Conservation (phyloP, 2,113 vertebrate genomes). For the Herpetotheres cachinnans region DNA sequence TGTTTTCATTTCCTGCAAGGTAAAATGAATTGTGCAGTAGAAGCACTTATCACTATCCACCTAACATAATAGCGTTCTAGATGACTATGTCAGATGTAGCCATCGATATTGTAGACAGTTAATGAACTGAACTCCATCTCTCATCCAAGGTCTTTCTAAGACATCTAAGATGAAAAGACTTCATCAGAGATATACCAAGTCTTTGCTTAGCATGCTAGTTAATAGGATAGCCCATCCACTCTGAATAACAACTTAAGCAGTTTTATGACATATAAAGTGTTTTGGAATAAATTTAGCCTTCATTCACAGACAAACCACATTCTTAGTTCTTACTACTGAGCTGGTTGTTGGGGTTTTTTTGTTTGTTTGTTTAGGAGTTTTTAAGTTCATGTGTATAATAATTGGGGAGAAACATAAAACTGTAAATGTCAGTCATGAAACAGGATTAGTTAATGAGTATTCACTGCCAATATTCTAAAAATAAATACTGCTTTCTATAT, state of each 20-base stretch:
- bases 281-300: not conserved
- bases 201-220: not conserved
- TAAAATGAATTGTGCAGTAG: not conserved
- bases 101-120: not conserved
- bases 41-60: not conserved
- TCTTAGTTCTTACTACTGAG: not conserved
- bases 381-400: not conserved
- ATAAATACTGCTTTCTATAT: not conserved
- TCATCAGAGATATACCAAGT: not conserved
- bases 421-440: not conserved
- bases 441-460: not conserved
- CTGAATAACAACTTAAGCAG: not conserved
- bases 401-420: not conserved
- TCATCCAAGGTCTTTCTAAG: not conserved
- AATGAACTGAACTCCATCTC: not conserved
- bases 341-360: accelerated
- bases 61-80: not conserved
- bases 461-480: not conserved
- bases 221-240: not conserved
- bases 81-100: not conserved
- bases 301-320: not conserved
- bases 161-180: not conserved
- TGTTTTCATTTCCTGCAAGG: not conserved
- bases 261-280: not conserved
- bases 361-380: accelerated